These are phyloP conservation scores for Sebastes minor DNA, from an alignment of 2,797 vertebrate genomes.

Conservation along the genomic window DNA sequence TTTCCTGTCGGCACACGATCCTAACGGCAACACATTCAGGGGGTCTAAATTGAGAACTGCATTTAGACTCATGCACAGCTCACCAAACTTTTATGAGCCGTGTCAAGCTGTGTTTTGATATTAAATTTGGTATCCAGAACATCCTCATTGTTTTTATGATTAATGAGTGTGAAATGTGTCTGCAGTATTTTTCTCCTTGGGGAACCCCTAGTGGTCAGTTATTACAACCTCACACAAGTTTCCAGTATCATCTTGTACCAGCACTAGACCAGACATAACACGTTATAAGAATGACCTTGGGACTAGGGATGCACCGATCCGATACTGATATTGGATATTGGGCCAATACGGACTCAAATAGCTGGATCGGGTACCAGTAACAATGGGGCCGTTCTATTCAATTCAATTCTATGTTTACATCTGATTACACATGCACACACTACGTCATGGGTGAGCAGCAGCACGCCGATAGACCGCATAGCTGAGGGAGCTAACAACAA, in stretches of 20 bases:
- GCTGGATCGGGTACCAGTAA: not conserved
- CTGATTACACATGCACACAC: not conserved
- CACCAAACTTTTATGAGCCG: conserved; percentile 33
- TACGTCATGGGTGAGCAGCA: not conserved
- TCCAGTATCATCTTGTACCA: not conserved
- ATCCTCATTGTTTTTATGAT: conserved; percentile 1
- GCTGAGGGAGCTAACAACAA: not conserved
- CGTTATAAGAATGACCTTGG: not conserved
- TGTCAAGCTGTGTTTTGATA: conserved; percentile 18
- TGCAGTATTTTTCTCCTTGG: not conserved
- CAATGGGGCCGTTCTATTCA: not conserved
- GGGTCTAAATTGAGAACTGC: conserved; percentile 42
- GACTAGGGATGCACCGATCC: not conserved
- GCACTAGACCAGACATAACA: not conserved
- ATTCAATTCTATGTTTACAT: not conserved
- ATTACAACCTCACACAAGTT: not conserved
- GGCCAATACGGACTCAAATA: not conserved
- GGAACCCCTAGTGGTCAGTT: not conserved
- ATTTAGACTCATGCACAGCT: conserved; percentile 16
- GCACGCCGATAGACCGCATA: not conserved
- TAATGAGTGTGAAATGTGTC: conserved; percentile 9
- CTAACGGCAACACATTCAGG: conserved; percentile 14
- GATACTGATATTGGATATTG: not conserved
- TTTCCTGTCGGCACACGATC: conserved; percentile 59
- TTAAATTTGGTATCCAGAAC: not conserved